Conservation (phyloP, 2,888 invertebrate species). For the Oasisia sp. region DNA sequence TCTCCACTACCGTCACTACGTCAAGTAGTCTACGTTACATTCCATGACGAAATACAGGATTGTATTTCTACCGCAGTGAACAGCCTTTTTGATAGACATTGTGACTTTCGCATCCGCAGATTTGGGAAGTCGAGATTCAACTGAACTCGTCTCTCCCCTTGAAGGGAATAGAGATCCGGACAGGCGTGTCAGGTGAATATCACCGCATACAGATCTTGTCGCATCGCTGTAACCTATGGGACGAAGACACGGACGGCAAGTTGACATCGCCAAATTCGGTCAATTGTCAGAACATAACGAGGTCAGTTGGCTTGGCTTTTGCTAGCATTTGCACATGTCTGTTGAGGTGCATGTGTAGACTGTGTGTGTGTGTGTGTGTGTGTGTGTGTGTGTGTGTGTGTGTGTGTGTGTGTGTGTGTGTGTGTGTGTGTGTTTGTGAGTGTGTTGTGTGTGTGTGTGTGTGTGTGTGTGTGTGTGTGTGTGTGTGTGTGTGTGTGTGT, state of each 20-base stretch:
- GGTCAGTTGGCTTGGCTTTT: background rate
- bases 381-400: background rate
- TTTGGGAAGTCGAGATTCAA: background rate
- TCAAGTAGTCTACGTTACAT: no score
- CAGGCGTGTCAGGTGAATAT: background rate
- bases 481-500: no score
- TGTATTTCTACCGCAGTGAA: no score
- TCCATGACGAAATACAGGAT: no score
- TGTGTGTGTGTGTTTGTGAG: background rate
- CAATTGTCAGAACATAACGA: background rate
- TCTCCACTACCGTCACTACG: no score
- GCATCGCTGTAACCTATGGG: background rate
- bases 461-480: no score
- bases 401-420: background rate
- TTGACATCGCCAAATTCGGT: background rate
- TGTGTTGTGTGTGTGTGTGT: background rate
- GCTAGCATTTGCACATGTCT: background rate
- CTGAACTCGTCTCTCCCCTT: background rate
- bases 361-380: no score
- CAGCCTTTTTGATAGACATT: background rate
- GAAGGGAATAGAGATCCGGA: background rate
- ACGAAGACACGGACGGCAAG: background rate
- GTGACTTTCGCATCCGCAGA: background rate
- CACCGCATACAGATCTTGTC: background rate
- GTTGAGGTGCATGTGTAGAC: background rate